These are phyloP conservation scores for Pseudococcus longispinus DNA, from an alignment of 2,888 invertebrate genomes.

Conservation along the genomic window DNA sequence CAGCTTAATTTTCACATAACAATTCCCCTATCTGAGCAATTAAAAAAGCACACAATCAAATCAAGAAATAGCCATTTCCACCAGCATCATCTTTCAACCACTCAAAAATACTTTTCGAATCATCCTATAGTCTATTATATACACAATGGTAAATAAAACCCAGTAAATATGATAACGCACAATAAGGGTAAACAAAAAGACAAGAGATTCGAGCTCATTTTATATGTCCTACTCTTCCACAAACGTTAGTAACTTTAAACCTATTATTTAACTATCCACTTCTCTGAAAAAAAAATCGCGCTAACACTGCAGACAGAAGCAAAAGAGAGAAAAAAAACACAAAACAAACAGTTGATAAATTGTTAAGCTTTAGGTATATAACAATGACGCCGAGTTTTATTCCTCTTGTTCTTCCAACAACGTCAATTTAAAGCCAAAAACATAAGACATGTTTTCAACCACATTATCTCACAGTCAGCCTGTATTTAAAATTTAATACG, in stretches of 20 bases:
- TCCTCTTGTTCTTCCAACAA: background rate
- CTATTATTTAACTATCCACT: background rate
- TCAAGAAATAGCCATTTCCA: too few species aligned
- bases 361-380: background rate
- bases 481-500: background rate
- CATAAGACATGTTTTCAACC: background rate
- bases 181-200: background rate
- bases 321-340: background rate
- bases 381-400: background rate
- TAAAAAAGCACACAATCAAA: too few species aligned
- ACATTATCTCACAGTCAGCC: background rate
- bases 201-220: background rate
- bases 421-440: background rate
- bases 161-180: background rate
- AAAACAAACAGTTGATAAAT: background rate
- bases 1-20: too few species aligned
- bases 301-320: background rate
- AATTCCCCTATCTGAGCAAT: too few species aligned
- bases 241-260: background rate
- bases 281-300: background rate
- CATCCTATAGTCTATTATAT: background rate
- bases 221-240: background rate
- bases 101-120: background rate
- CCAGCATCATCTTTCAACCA: too few species aligned
- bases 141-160: background rate